These are phyloP conservation scores for Acanthurus tractus DNA, from an alignment of 2,797 vertebrate species.

Conservation along the genomic window DNA sequence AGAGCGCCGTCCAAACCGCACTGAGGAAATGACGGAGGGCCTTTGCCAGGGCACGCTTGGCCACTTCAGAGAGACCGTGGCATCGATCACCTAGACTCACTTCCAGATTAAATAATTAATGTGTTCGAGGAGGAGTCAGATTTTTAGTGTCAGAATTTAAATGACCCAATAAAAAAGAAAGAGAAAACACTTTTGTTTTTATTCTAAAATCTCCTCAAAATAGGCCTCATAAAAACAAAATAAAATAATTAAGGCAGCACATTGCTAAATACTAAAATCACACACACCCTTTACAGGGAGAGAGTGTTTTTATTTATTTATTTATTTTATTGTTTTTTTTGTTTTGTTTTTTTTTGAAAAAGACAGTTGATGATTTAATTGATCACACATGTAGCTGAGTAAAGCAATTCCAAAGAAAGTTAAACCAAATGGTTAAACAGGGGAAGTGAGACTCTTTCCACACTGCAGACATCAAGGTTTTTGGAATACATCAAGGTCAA, in stretches of 20 bases:
- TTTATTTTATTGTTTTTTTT: too few relatives aligned
- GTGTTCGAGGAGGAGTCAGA: background rate
- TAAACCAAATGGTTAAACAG: too few relatives aligned
- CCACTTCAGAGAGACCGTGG: background rate
- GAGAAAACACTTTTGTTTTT: background rate
- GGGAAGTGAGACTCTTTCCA: too few relatives aligned
- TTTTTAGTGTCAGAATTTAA: background rate
- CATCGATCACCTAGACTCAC: background rate
- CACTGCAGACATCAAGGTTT: too few relatives aligned
- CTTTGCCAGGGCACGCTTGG: conserved; percentile 2
- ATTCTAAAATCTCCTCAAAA: background rate
- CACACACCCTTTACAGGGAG: background rate
- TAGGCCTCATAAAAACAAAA: too few relatives aligned
- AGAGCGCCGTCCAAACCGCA: conserved; percentile 31
- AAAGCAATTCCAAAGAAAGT: too few relatives aligned
- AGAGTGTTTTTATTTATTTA: too few relatives aligned
- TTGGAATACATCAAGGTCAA: too few relatives aligned
- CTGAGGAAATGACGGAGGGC: conserved; percentile 21
- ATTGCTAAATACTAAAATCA: background rate
- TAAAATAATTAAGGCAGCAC: background rate
- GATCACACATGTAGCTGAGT: too few relatives aligned
- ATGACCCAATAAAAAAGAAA: background rate
- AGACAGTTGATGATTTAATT: too few relatives aligned
- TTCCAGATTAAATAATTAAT: conserved; percentile 12
- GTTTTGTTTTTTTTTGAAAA: too few relatives aligned